A percentile compares a stretch with the other conserved stretches of the same genome.
phyloP scores from a whole-genome alignment of 37 sponge, comb jelly and placozoan genomes.

The Geodia barretti region DNA sequence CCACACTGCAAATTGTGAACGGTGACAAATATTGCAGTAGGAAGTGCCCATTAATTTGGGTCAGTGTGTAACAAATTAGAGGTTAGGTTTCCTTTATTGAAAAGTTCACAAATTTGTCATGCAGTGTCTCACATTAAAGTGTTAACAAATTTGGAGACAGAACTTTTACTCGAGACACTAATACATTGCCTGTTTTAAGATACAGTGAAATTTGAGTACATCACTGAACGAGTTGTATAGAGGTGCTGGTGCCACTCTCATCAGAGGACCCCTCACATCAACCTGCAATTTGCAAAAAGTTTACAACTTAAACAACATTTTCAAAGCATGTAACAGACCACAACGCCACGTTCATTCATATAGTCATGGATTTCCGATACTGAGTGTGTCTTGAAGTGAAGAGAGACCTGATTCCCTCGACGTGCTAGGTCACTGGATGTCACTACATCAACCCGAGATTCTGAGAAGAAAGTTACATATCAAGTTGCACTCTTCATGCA shows the following conservation, averaged over 20 bases:
- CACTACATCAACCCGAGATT: conserved; percentile 50
- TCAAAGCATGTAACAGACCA: conserved; percentile 40
- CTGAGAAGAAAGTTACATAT: not conserved
- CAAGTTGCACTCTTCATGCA: not conserved
- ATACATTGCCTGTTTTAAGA: conserved; percentile 9
- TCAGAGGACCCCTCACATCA: conserved; percentile 53
- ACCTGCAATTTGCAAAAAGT: conserved; percentile 16
- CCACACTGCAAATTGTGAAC: too few species aligned
- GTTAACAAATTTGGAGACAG: too few species aligned
- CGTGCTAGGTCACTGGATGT: conserved; percentile 75
- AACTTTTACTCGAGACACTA: too few species aligned
- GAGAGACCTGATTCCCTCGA: conserved; percentile 84
- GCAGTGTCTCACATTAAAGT: too few species aligned
- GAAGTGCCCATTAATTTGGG: too few species aligned
- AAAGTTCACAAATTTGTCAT: too few species aligned
- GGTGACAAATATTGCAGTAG: too few species aligned
- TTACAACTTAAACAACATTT: not conserved
- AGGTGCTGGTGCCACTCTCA: conserved; percentile 87
- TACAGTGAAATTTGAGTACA: conserved; percentile 53
- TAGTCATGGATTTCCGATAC: conserved; percentile 38
- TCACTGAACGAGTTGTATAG: conserved; percentile 90
- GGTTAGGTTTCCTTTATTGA: too few species aligned
- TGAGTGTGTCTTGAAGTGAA: conserved; percentile 55
- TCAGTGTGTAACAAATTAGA: too few species aligned
- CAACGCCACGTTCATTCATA: conserved; percentile 54